Base-by-base conservation (phyloP, 2,797 vertebrate species). In the Lateolabrax maculatus region DNA sequence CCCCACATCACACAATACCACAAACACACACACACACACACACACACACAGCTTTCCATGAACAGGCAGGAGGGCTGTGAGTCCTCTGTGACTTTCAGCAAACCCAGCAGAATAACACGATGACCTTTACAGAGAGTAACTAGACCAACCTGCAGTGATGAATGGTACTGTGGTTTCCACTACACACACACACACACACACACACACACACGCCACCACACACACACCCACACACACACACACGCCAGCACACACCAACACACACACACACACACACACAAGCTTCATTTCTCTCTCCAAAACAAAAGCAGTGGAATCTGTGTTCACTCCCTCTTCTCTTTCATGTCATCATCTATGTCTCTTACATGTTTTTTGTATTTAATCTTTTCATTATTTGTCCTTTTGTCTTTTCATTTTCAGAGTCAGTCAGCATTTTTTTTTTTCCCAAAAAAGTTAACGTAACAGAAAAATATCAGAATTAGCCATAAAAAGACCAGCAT, bases 41-140 rank as follows among this genome's bases (percentile, higher is more conserved):
- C 36, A 56, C 3, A 29, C 23, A 8, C 25, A 43, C 36, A 16
- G 11, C 2, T 21, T 10, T n/a, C 18, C 66, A 77, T 23, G 39
- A 55, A 27, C 8, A 3, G 29, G 25, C 57, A 18, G 25, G 11
- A 37, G 13, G 9, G 13, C 31, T 6, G 31, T 55, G 9, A 25
- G 51, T 72, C 52, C 29, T 71, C 58, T 36, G 60, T 77, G 80
- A 77, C 69, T 80, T 83, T 58, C 81, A 78, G 65, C 63, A 31
- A 58, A 5, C 18, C 23, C 71, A 37, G 46, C 53, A 58, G 70
- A 64, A 34, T 36, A 37, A 61, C 46, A 75, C 1, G 0, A 0
- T 68, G 53, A 81, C 77, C 84, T 81, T 81, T 81, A 3, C 31
- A 48, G 19, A 37, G 43, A 64, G 62, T 46, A 72, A 75, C 61